phyloP scores from a whole-genome alignment of 2,113 vertebrate species.

The Tauraco erythrolophus region DNA sequence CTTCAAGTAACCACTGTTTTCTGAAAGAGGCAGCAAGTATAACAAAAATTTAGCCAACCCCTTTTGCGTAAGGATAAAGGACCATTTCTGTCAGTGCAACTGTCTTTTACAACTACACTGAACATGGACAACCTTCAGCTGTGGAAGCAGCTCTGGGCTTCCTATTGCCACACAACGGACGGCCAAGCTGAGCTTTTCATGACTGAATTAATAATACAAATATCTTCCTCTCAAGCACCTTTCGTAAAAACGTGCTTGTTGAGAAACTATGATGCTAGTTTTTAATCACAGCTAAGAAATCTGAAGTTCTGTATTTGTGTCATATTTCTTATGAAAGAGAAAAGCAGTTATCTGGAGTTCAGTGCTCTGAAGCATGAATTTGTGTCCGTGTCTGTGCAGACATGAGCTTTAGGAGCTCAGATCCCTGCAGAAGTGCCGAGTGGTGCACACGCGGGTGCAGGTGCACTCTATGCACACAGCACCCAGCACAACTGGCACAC shows the following conservation, averaged over 20 bases:
- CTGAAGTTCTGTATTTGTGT: accelerated
- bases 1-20: neutral
- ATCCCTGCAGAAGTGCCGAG: accelerated
- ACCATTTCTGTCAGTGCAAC: neutral
- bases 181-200: neutral
- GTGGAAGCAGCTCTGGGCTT: neutral
- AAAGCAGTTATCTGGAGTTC: accelerated
- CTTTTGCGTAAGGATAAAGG: neutral
- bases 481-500: neutral
- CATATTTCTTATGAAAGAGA: accelerated
- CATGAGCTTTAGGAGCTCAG: accelerated
- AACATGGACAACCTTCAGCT: accelerated
- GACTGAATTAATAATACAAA: neutral
- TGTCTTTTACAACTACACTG: neutral
- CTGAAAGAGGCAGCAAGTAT: neutral
- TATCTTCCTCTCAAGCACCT: neutral
- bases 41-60: neutral
- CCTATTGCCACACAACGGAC: accelerated
- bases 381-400: accelerated
- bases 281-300: neutral
- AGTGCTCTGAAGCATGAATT: accelerated
- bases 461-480: too few relatives aligned
- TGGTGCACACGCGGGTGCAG: neutral
- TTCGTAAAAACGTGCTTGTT: neutral
- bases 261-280: accelerated